These are phyloP conservation scores for Micromussa lordhowensis DNA, from an alignment of 92 coral and sea anemone species.

Conservation along the genomic window DNA sequence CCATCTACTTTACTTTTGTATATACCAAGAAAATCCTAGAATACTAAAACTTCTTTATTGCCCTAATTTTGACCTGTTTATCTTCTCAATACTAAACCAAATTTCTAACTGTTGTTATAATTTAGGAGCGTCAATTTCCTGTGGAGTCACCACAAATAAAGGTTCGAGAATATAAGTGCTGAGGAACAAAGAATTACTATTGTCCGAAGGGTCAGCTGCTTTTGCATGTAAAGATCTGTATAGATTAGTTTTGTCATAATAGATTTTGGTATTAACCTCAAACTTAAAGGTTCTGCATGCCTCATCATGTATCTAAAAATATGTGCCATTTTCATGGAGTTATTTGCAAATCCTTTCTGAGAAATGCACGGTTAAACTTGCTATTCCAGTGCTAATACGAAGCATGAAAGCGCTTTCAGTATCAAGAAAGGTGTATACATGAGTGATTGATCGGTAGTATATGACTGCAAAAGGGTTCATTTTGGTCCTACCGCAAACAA, in stretches of 20 bases:
- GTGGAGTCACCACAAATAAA: not conserved
- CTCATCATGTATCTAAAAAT: not conserved
- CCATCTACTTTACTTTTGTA: not conserved
- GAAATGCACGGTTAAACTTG: not conserved
- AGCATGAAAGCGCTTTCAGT: not conserved
- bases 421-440: not conserved
- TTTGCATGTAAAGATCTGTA: not conserved
- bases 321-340: not conserved
- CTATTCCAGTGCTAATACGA: not conserved
- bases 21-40: not conserved
- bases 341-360: slow-evolving; percentile 17
- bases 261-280: not conserved
- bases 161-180: not conserved
- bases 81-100: not conserved
- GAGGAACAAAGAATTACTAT: not conserved
- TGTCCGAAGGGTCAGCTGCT: not conserved
- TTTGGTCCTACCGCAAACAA: not conserved
- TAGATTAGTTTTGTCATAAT: not conserved
- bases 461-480: not conserved
- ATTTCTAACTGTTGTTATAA: not conserved
- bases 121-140: not conserved
- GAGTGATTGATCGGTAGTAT: not conserved
- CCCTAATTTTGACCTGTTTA: not conserved
- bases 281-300: slow-evolving; percentile 28
- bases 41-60: not conserved